phyloP scores from a whole-genome alignment of 1,140 invertebrate species.

The Heterodera schachtii region DNA sequence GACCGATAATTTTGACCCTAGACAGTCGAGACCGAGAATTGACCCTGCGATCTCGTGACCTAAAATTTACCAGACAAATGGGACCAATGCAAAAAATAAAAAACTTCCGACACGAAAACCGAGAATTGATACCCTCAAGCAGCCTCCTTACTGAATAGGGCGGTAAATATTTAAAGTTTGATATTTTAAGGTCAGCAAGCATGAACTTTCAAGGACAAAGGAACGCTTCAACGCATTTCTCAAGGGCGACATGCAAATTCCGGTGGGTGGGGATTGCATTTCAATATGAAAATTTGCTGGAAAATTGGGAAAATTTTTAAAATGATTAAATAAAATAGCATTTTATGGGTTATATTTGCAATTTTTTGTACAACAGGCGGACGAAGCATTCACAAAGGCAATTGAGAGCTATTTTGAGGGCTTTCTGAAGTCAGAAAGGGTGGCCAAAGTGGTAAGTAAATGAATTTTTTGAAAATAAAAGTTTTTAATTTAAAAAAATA shows the following conservation, averaged over 20 bases:
- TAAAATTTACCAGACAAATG: no score
- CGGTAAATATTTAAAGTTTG: neutral
- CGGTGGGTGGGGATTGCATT: slow-evolving; percentile 65
- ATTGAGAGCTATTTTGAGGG: slow-evolving; percentile 96
- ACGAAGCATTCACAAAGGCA: slow-evolving; percentile 98
- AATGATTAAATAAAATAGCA: no score
- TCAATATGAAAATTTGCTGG: no score
- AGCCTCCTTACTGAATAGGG: neutral
- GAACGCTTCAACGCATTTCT: slow-evolving; percentile 81
- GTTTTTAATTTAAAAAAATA: neutral
- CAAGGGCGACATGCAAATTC: slow-evolving; percentile 87
- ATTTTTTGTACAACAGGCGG: slow-evolving; percentile 70
- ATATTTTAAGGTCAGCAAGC: slow-evolving; percentile 75
- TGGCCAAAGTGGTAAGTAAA: slow-evolving; percentile 82
- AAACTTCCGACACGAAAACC: no score
- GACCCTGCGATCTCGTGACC: no score
- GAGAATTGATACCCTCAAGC: no score
- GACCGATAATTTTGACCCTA: no score
- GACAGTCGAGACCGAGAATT: no score
- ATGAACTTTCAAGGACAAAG: slow-evolving; percentile 91
- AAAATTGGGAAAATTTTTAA: no score
- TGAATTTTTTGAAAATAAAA: neutral
- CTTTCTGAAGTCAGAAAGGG: slow-evolving; percentile 92
- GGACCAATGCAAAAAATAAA: no score
- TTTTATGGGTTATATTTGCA: neutral